Base-by-base conservation (phyloP, 2,888 invertebrate species). In the Lissocephala sabroskyi region DNA sequence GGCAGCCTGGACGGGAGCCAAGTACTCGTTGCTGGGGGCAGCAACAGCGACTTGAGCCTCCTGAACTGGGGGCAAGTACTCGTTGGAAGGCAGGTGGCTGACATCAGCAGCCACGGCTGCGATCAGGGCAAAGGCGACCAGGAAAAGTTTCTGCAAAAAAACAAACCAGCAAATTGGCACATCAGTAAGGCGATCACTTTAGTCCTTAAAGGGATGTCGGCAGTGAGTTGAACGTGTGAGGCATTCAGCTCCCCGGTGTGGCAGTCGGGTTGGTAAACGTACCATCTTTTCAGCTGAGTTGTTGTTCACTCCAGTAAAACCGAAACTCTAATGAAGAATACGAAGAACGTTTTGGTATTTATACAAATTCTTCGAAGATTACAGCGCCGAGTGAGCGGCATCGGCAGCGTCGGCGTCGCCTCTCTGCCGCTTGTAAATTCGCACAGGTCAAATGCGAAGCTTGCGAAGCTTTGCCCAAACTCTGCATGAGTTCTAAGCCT, bases 281-380 rank as follows among this genome's bases (percentile, higher is more conserved):
- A 77, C 76, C 76, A 77, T 77, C 9, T 65, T 79, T 35, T 16
- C 54, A 59, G 57, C 53, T 54, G 49, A 56, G 64, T 60, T 65
- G 56, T 70, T 81, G 79, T 68, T 79, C 63, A 79, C 80, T 67
- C 61, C 64, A 64, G 65, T 64, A 62, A 73, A 65, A 62, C 59
- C 59, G 59, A 78, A 73, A 74, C 78, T 80, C 71, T 66, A 68
- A 81, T 81, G 81, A 66, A 62, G 64, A 71, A 66, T 67, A 67
- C 62, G 65, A 50, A 79, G 73, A 76, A 79, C 66, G 59, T 77
- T 79, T 66, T 62, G 73, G 66, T 77, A 81, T 80, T 80, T 80
- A 80, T 80, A 80, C 79, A 74, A 49, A 75, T 70, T 71, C 65
- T 76, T 51, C 63, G 61, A 50, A 49, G 30, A 52, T 65, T 65